Percentiles rank a stretch among this genome's conserved stretches.
These are phyloP conservation scores for Ruditapes philippinarum DNA, from an alignment of 1,140 invertebrate genomes.

Conservation along the genomic window DNA sequence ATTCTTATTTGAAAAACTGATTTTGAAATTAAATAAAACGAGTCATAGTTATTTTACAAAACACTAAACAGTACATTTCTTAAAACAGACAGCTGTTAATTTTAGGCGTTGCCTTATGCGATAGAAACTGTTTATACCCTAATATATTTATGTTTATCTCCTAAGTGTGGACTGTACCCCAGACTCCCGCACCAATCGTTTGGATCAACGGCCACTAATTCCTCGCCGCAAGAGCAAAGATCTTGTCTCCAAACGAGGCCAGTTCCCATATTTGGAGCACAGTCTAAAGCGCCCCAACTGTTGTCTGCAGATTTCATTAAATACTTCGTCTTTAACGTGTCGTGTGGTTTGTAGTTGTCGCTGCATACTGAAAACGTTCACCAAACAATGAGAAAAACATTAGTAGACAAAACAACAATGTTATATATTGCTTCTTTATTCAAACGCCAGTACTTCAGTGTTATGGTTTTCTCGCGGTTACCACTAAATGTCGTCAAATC, in stretches of 20 bases:
- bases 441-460: no score
- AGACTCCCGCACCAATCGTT: slow-evolving; percentile 39
- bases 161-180: background rate
- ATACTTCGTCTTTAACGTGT: slow-evolving; percentile 50
- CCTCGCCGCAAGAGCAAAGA: slow-evolving; percentile 54
- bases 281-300: slow-evolving; percentile 42
- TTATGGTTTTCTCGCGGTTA: no score
- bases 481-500: no score
- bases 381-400: background rate
- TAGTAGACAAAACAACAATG: no score
- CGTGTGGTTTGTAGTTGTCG: slow-evolving; percentile 44
- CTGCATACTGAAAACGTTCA: slow-evolving; percentile 40
- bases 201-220: slow-evolving; percentile 30
- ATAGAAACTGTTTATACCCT: no score
- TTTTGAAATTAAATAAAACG: no score
- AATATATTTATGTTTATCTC: slow-evolving; percentile 43
- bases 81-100: no score
- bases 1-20: no score
- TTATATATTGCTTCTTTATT: no score
- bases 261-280: slow-evolving; percentile 14
- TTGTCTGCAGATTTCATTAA: slow-evolving; percentile 49
- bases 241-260: slow-evolving; percentile 58
- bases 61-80: no score
- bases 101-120: no score
- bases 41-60: no score